Conservation (phyloP, 2,797 vertebrate species). For the Periophthalmus magnuspinnatus region DNA sequence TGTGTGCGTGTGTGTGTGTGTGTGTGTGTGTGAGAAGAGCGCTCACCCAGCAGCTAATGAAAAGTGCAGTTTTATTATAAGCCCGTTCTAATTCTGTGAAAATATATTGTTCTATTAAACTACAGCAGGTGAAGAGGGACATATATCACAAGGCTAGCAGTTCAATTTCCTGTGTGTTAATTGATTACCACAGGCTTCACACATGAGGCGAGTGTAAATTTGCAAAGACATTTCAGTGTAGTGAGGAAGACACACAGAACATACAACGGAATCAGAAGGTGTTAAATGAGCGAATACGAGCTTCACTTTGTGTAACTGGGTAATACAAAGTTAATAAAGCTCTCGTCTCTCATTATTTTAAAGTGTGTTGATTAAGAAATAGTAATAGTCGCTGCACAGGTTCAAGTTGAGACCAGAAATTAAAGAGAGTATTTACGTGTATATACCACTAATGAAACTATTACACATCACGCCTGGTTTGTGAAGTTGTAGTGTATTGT, state of each 20-base stretch:
- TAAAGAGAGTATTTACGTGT: not conserved
- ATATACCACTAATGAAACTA: too few relatives aligned
- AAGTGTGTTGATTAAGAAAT: not conserved
- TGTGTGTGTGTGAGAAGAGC: not conserved
- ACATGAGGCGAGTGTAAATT: conserved; percentile 24
- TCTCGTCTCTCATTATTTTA: not conserved
- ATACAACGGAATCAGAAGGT: not conserved
- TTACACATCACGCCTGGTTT: too few relatives aligned
- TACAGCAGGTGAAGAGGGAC: conserved; percentile 15
- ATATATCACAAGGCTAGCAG: conserved; percentile 27
- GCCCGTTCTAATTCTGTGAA: conserved; percentile 14
- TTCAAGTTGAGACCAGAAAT: not conserved
- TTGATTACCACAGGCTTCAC: conserved; percentile 27
- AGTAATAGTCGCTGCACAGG: not conserved
- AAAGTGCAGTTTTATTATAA: conserved; percentile 16
- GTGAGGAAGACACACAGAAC: not conserved
- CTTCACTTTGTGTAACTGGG: not conserved
- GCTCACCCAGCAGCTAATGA: conserved; percentile 14
- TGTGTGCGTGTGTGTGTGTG: too few relatives aligned
- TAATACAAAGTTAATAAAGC: not conserved
- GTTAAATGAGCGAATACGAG: not conserved
- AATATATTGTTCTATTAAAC: conserved; percentile 26
- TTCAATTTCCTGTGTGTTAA: conserved; percentile 28
- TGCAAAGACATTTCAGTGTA: not conserved
- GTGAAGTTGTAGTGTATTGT: too few relatives aligned